Evolutionary conservation across 2,888 invertebrate genomes (phyloP), one percentile per base, ranked within the genome.

Genomic region (Plebejus argus): DNA sequence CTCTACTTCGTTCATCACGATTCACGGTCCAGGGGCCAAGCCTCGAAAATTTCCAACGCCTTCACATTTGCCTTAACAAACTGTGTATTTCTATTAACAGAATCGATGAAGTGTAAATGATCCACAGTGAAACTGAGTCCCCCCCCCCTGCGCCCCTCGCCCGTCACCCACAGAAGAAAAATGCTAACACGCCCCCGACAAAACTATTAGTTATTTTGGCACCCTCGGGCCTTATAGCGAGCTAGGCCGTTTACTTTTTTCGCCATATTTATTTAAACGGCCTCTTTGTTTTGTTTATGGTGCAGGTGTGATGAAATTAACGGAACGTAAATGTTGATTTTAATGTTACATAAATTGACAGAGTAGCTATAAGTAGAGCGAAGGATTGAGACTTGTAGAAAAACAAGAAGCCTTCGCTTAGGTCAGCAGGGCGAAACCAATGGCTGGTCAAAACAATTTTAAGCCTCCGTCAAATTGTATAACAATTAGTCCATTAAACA

Each of bases 161-260:
- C 84, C 93, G 93, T 94, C 93, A 94, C 89, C 89, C 89, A 84
- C 93, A 94, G 93, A 94, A 94, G 93, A 94, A 94, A 93, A 94
- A 94, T 94, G 93, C 93, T 93, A 93, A 94, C 93, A 93, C 93
- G 92, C 92, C 93, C 91, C 91, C 93, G 91, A 92, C 90, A 91
- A 93, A 94, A 94, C 93, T 94, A 94, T 93, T 94, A 93, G 92
- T 94, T 93, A 93, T 93, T 93, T 94, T 92, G 93, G 93, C 93
- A 92, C 93, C 93, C 93, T 91, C 86, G 85, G 92, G 90, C 79
- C 78, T 76, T 53, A 53, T 18, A 53, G 15, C 77, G 77, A 28
- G 28, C 15, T 66, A 66, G 28, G 78, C 78, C 77, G 79, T 80
- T 81, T 81, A 78, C 79, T 79, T 81, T 81, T 81, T 78, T 79